Percentiles rank a stretch among this genome's conserved stretches.
phyloP scores from a whole-genome alignment of 2,888 invertebrate species.

The Caenorhabditis panamensis region DNA sequence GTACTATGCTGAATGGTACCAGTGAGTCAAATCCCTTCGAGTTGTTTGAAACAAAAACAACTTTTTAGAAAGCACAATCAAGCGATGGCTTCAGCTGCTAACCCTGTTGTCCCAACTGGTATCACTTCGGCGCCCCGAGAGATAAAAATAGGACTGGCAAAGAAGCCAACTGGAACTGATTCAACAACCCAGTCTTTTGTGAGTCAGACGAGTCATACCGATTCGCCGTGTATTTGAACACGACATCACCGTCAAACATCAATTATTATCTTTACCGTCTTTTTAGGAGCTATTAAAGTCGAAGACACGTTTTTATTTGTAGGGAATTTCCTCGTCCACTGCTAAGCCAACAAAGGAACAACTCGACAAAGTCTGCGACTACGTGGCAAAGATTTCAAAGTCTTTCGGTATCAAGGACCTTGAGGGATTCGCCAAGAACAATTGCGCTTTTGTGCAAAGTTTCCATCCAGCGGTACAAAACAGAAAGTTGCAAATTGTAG shows the following conservation, averaged over 20 bases:
- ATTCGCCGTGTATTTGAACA: constrained; percentile 26
- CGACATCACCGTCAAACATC: constrained; percentile 54
- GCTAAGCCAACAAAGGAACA: constrained; percentile 51
- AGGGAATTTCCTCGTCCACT: constrained; percentile 38
- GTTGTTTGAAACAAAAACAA: too few species aligned
- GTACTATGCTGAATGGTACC: constrained; percentile 64
- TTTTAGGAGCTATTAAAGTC: constrained; percentile 49
- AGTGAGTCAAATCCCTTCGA: constrained; percentile 48
- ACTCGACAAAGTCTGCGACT: constrained; percentile 60
- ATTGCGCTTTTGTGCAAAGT: constrained; percentile 60
- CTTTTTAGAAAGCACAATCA: constrained; percentile 53
- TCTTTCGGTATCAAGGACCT: constrained; percentile 65
- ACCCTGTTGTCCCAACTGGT: constrained; percentile 2
- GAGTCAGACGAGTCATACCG: constrained; percentile 30
- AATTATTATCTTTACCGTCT: constrained; percentile 45
- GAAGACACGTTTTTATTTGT: constrained; percentile 46
- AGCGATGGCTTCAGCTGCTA: constrained; percentile 1
- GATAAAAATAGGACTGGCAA: constrained; percentile 55
- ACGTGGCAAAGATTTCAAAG: constrained; percentile 54
- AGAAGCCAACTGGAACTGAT: constrained; percentile 19
- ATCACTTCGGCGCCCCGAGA: constrained; percentile 25
- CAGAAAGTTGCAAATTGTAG: neutral
- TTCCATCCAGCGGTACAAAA: constrained; percentile 61
- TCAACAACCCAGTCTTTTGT: constrained; percentile 26
- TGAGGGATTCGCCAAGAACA: constrained; percentile 61